phyloP scores from a whole-genome alignment of 2,113 vertebrate species.

The Lamprotornis superbus region DNA sequence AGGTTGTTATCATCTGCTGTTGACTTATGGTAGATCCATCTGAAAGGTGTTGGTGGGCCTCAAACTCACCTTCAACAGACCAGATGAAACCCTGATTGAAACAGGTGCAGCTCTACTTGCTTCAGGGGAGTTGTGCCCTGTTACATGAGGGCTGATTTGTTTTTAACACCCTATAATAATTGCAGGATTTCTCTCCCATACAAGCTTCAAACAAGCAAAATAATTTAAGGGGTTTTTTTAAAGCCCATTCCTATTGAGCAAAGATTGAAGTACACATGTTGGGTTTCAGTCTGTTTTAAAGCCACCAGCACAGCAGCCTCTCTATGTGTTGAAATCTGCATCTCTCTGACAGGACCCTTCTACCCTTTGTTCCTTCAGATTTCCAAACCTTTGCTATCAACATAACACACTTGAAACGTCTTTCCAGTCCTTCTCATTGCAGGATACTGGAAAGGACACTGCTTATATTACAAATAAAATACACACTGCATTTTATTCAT shows the following conservation, averaged over 20 bases:
- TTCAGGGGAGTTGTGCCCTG: slow-evolving; percentile 24
- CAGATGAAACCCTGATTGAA: slow-evolving; percentile 29
- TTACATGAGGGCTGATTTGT: background rate
- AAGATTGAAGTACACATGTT: background rate
- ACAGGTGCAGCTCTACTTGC: slow-evolving; percentile 32
- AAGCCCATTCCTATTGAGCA: background rate
- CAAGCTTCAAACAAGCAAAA: background rate
- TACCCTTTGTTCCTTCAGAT: background rate
- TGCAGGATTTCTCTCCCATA: background rate
- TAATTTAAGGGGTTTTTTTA: background rate
- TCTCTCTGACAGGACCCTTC: background rate
- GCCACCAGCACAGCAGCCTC: background rate
- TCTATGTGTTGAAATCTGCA: rapidly evolving
- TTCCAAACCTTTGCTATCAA: background rate
- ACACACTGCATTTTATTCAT: background rate
- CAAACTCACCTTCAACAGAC: slow-evolving; percentile 11
- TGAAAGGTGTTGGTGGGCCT: slow-evolving; percentile 30
- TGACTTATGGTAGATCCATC: slow-evolving; percentile 33
- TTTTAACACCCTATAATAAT: slow-evolving; percentile 28
- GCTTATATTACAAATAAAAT: no score
- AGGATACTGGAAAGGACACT: no score
- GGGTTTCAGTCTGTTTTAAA: background rate
- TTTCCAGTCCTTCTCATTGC: background rate
- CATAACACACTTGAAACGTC: background rate
- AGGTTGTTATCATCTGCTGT: slow-evolving; percentile 16